These are phyloP conservation scores for Clepsis dumicolana DNA, from an alignment of 2,888 invertebrate genomes.

Conservation along the genomic window DNA sequence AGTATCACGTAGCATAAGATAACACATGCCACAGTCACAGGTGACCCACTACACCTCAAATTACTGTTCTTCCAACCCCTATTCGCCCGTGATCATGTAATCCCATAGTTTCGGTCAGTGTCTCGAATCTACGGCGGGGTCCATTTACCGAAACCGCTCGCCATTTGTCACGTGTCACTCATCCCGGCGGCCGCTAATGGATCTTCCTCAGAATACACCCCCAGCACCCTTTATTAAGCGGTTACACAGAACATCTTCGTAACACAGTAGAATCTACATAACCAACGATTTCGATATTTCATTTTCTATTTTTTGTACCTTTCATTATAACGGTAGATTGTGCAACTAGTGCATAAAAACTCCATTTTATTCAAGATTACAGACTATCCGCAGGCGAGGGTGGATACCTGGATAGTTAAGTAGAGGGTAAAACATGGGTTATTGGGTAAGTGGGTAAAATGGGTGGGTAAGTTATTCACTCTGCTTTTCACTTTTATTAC, in stretches of 20 bases:
- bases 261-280: not conserved
- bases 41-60: not conserved
- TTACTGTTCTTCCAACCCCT: not conserved
- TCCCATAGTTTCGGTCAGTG: constrained; percentile 28
- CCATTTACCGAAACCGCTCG: constrained; percentile 40
- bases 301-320: too few species aligned
- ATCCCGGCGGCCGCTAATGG: constrained; percentile 43
- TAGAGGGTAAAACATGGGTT: too few species aligned
- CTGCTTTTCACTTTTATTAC: too few species aligned
- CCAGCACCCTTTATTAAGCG: constrained; percentile 30
- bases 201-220: constrained; percentile 41
- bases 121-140: constrained; percentile 36
- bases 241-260: constrained; percentile 26
- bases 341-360: too few species aligned
- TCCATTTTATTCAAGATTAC: too few species aligned
- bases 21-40: not conserved
- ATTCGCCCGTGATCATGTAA: constrained; percentile 17
- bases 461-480: too few species aligned
- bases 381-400: too few species aligned
- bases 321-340: too few species aligned
- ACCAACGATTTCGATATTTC: too few species aligned
- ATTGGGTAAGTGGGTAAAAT: too few species aligned
- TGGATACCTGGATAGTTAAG: too few species aligned
- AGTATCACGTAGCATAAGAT: too few species aligned
- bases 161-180: constrained; percentile 47